phyloP scores from a whole-genome alignment of 1,140 invertebrate species.

The Chrysoperla carnea region DNA sequence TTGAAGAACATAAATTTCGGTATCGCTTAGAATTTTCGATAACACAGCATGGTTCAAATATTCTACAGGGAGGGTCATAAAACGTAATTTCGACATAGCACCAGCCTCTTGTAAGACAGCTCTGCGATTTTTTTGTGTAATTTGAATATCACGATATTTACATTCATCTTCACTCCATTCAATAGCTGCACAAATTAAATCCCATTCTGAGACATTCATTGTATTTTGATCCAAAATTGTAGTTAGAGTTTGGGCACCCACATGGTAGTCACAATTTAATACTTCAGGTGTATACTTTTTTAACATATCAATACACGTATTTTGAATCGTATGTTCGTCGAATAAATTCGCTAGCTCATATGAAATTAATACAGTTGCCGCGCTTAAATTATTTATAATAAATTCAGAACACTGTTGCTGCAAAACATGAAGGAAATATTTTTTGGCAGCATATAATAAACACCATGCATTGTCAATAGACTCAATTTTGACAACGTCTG shows the following conservation, averaged over 20 bases:
- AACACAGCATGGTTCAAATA: conserved; percentile 6
- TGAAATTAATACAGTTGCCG: conserved; percentile 29
- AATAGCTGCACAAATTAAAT: conserved; percentile 26
- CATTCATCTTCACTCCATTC: conserved; percentile 29
- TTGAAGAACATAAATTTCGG: conserved; percentile 6
- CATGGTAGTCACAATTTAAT: conserved; percentile 23
- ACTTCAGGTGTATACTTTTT: conserved; percentile 28
- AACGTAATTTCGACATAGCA: conserved; percentile 21
- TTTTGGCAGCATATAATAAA: conserved; percentile 32
- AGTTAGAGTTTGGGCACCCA: conserved; percentile 24
- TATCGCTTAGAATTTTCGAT: conserved; percentile 6
- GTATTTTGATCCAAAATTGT: conserved; percentile 24
- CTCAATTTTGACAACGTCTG: conserved; percentile 26
- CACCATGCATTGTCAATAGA: conserved; percentile 31
- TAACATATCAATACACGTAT: conserved; percentile 26
- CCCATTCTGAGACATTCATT: conserved; percentile 26
- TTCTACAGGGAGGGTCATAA: conserved; percentile 16
- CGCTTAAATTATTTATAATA: conserved; percentile 26
- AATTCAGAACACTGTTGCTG: conserved; percentile 25
- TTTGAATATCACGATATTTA: conserved; percentile 18
- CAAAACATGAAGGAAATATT: conserved; percentile 33
- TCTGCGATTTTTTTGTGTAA: conserved; percentile 21
- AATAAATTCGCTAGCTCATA: conserved; percentile 33
- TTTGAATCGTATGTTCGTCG: conserved; percentile 24
- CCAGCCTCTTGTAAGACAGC: conserved; percentile 22